A percentile compares a stretch with the other conserved stretches of the same genome.
phyloP scores from a whole-genome alignment of 1,140 invertebrate genomes.

The Drosophila nigrodunni region DNA sequence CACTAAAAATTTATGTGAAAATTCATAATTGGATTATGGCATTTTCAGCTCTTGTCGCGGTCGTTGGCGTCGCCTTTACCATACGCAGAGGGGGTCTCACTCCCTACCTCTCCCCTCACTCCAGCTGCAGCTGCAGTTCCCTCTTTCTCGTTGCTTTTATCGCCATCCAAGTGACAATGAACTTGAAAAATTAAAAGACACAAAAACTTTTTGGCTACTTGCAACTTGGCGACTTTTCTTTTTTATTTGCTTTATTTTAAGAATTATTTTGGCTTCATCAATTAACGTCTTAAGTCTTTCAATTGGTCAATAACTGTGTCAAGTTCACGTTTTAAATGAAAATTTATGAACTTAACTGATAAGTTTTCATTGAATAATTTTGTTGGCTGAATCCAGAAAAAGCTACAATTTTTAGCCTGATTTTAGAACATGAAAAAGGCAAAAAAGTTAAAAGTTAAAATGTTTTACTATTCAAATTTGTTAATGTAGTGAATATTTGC shows the following conservation, averaged over 20 bases:
- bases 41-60: conserved; percentile 68
- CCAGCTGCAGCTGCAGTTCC: conserved; percentile 17
- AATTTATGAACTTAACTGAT: too few species aligned
- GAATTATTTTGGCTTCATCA: conserved; percentile 12
- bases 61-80: conserved; percentile 53
- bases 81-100: conserved; percentile 59
- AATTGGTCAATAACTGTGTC: conserved; percentile 17
- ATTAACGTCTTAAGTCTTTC: conserved; percentile 17
- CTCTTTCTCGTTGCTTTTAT: background rate
- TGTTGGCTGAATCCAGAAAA: background rate
- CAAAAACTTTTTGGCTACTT: conserved; percentile 11
- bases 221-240: background rate
- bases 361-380: background rate
- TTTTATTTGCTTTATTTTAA: background rate
- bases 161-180: conserved; percentile 64
- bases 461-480: too few species aligned
- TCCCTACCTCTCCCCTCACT: conserved; percentile 22
- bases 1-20: conserved; percentile 79
- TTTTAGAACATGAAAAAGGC: background rate
- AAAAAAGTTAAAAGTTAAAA: background rate
- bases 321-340: conserved; percentile 10
- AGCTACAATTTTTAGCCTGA: background rate
- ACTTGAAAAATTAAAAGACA: conserved; percentile 62
- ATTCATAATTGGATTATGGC: conserved; percentile 82
- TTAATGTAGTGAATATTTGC: too few species aligned